Conservation (phyloP, 2,888 invertebrate species). For the Tribolium freemani region DNA sequence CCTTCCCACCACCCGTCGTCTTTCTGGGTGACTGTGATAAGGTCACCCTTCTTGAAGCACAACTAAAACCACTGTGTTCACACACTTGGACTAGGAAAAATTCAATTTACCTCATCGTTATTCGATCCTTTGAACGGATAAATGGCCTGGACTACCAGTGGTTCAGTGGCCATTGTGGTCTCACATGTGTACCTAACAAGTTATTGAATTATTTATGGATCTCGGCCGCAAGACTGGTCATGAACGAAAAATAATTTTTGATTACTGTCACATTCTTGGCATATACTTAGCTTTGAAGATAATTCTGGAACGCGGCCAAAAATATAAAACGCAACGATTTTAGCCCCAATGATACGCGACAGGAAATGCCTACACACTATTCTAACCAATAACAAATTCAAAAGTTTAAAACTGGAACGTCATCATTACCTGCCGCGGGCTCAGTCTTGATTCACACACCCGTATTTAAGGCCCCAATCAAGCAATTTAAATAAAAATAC, state of each 20-base stretch:
- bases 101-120: slow-evolving; percentile 88
- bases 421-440: not conserved
- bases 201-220: slow-evolving; percentile 27
- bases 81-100: not conserved
- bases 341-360: slow-evolving; percentile 27
- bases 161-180: slow-evolving; percentile 72
- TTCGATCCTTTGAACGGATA: slow-evolving; percentile 96
- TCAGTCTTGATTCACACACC: not conserved
- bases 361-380: slow-evolving; percentile 13
- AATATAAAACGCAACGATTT: slow-evolving; percentile 56
- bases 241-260: slow-evolving; percentile 64
- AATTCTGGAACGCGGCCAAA: slow-evolving; percentile 61
- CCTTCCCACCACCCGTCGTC: slow-evolving; percentile 99
- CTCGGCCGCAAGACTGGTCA: slow-evolving; percentile 51
- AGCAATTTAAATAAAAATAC: no score
- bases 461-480: no score
- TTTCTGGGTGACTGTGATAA: slow-evolving; percentile 95
- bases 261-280: slow-evolving; percentile 69
- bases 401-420: not conserved
- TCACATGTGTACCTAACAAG: slow-evolving; percentile 39
- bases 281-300: slow-evolving; percentile 57
- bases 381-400: no score
- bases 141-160: slow-evolving; percentile 87
- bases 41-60: slow-evolving; percentile 95
- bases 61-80: slow-evolving; percentile 72